Base-by-base conservation (phyloP, 2,797 vertebrate genomes). In the Coccyzus lansbergi region DNA sequence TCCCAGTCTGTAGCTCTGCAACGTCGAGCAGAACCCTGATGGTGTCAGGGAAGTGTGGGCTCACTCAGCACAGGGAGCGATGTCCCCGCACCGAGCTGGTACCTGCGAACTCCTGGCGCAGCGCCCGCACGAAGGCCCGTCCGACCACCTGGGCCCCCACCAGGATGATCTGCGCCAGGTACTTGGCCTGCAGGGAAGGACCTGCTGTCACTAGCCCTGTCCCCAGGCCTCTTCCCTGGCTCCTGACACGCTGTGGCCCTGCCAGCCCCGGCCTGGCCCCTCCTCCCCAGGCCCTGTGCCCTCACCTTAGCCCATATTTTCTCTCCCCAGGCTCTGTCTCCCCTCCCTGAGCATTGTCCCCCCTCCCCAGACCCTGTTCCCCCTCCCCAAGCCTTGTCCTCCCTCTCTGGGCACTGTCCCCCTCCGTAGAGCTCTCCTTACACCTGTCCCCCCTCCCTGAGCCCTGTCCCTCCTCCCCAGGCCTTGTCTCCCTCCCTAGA, bases 101-200 rank as follows among this genome's bases (percentile, higher is more conserved):
- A 99, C 99, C 99, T 98, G 98, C 99, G 48, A 98, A 99, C 96
- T 99, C 99, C 86, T 99, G 99, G 19, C 98, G 98, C 88, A 99
- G 95, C 9, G 99, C 99, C 29, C 98, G 98, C 26, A 99, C 98
- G 59, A 99, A 99, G 14, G 99, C 99, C 80, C 99, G 97, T 69
- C 99, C 99, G 70, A 99, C 98, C 97, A 99, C 99, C 97, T 99
- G 99, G 4, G 94, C 98, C 9, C 99, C 99, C 98, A 99, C 98
- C 90, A 99, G 98, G 10, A 99, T 95, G 94, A 99, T 99, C 98
- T 99, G 99, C 9, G 98, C 99, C 48, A 99, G 98, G 97, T 99
- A 99, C 95, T 97, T 99, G 59, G 99, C 99, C 99, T 99, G 97
- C 17, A 60, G 74, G 79, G 85, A 92, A 92, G 78, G 89, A 10